Conservation (phyloP, 1,140 invertebrate species). For the Dolichoris vasculosae region DNA sequence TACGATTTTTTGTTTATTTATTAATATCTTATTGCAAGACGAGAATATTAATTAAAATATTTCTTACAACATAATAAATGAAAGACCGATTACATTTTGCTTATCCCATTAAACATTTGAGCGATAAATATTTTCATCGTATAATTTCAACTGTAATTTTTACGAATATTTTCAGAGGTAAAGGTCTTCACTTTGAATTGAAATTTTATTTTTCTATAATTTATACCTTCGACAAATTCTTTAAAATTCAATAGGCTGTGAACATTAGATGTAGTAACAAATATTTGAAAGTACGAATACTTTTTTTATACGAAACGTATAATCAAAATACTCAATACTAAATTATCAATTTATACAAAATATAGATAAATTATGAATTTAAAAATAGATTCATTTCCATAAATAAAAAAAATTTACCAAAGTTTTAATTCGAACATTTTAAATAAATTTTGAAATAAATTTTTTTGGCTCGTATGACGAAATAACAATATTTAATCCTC, state of each 20-base stretch:
- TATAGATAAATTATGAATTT: no score
- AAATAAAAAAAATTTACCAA: no score
- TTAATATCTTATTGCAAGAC: neutral
- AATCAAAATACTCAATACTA: no score
- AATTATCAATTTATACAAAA: no score
- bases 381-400: no score
- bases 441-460: no score
- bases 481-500: no score
- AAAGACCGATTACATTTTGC: neutral
- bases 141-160: neutral
- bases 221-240: neutral
- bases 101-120: neutral
- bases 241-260: neutral
- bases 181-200: neutral
- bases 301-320: neutral
- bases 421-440: no score
- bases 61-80: neutral
- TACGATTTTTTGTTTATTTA: neutral
- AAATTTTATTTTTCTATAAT: neutral
- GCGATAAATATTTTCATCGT: neutral
- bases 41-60: neutral
- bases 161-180: neutral
- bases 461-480: no score
- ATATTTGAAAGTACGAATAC: neutral
- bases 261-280: neutral